Percentiles rank a stretch among this genome's conserved stretches.
phyloP scores from a whole-genome alignment of 2,888 invertebrate genomes.

The Ectemnius cavifrons region DNA sequence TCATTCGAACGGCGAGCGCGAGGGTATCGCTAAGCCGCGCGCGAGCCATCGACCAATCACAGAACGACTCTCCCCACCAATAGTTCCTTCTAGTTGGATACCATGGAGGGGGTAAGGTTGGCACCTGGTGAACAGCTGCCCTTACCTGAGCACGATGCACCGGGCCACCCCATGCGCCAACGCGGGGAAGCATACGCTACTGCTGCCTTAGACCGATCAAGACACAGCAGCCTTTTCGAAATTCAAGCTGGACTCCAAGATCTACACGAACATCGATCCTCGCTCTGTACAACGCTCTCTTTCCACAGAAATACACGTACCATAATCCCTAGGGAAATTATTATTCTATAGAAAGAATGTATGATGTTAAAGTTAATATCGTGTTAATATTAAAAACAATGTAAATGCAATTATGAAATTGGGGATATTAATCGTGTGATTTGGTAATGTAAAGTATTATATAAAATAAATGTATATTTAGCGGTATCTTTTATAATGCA shows the following conservation, averaged over 20 bases:
- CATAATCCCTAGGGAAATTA: too few relatives aligned
- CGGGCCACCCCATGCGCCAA: constrained; percentile 67
- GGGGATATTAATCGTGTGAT: too few relatives aligned
- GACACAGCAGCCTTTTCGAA: constrained; percentile 50
- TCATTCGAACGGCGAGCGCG: constrained; percentile 62
- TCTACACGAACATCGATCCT: constrained; percentile 53
- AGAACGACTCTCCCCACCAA: constrained; percentile 41
- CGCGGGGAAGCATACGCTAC: constrained; percentile 40
- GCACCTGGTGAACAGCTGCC: constrained; percentile 77
- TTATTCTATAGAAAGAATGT: too few relatives aligned
- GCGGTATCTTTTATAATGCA: too few relatives aligned
- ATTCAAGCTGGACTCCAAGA: constrained; percentile 50
- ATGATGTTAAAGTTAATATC: too few relatives aligned
- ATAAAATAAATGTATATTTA: too few relatives aligned
- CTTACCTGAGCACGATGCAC: constrained; percentile 69
- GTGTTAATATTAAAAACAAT: too few relatives aligned
- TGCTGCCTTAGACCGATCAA: constrained; percentile 32
- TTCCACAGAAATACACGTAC: too few relatives aligned
- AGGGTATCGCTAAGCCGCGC: constrained; percentile 72
- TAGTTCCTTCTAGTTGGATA: not conserved
- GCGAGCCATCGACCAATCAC: constrained; percentile 75
- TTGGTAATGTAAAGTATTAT: too few relatives aligned
- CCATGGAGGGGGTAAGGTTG: constrained; percentile 51
- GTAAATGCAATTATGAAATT: too few relatives aligned
- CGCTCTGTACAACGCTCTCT: not conserved